phyloP scores from a whole-genome alignment of 2,797 vertebrate species.

The Eidolon dupreanum region DNA sequence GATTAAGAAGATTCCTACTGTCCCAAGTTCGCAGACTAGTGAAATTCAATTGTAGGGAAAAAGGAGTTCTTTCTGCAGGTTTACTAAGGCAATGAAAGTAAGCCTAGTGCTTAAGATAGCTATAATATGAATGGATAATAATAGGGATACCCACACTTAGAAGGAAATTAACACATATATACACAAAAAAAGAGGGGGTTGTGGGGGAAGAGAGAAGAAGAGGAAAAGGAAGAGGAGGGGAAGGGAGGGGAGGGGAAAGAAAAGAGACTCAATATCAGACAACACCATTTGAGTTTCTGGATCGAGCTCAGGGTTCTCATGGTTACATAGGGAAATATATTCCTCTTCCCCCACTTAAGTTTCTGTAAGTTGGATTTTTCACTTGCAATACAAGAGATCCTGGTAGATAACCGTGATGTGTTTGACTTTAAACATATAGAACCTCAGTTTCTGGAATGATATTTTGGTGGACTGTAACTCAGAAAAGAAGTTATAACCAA shows the following conservation, averaged over 20 bases:
- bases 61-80: neutral
- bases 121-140: neutral
- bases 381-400: neutral
- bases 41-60: neutral
- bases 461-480: neutral
- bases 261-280: neutral
- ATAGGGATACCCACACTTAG: neutral
- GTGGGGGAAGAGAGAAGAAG: neutral
- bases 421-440: neutral
- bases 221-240: fast-evolving
- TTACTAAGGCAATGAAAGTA: neutral
- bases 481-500: neutral
- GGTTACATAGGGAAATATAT: neutral
- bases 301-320: neutral
- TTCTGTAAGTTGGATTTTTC: neutral
- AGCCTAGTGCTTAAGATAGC: neutral
- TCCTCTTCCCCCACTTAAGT: neutral
- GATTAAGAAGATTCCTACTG: too few relatives aligned
- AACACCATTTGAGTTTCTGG: neutral
- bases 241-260: neutral
- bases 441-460: neutral
- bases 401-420: neutral
- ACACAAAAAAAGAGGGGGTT: neutral
- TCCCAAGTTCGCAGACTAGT: neutral
- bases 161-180: neutral